These are phyloP conservation scores for Brachyistius frenatus DNA, from an alignment of 2,113 vertebrate genomes.

Conservation along the genomic window DNA sequence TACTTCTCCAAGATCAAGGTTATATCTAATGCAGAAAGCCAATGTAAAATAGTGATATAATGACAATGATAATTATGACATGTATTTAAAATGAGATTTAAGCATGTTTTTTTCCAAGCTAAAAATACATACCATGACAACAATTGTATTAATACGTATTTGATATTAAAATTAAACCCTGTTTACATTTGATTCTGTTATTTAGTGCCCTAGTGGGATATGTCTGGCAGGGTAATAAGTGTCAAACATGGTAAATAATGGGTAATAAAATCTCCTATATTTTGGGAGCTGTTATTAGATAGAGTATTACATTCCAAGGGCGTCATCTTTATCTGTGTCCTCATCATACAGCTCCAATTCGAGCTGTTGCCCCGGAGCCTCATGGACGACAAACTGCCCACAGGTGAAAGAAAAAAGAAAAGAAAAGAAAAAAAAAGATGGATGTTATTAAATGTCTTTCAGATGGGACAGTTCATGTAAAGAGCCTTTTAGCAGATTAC, in stretches of 20 bases:
- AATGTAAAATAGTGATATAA: not conserved
- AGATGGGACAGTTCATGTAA: too few relatives aligned
- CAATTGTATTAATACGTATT: not conserved
- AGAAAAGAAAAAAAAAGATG: not conserved
- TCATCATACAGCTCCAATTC: constrained; percentile 94
- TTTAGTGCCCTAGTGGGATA: too few relatives aligned
- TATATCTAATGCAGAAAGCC: constrained; percentile 83
- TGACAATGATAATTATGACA: too few relatives aligned
- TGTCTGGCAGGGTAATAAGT: too few relatives aligned
- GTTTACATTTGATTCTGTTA: too few relatives aligned
- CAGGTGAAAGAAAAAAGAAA: not conserved
- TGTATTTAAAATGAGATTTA: not conserved
- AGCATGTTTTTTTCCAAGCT: too few relatives aligned
- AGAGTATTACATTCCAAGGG: constrained; percentile 90
- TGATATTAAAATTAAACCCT: not conserved
- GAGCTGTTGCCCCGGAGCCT: constrained; percentile 95
- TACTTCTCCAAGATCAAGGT: constrained; percentile 91
- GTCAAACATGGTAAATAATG: not conserved
- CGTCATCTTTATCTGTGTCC: constrained; percentile 95
- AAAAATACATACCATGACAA: too few relatives aligned
- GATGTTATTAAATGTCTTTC: not conserved
- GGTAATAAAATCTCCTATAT: too few relatives aligned
- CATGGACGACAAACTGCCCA: constrained; percentile 92
- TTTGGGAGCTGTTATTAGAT: not conserved
- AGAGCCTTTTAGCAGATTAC: not conserved